phyloP scores from a whole-genome alignment of 2,113 vertebrate species.

The Bombycilla garrulus region DNA sequence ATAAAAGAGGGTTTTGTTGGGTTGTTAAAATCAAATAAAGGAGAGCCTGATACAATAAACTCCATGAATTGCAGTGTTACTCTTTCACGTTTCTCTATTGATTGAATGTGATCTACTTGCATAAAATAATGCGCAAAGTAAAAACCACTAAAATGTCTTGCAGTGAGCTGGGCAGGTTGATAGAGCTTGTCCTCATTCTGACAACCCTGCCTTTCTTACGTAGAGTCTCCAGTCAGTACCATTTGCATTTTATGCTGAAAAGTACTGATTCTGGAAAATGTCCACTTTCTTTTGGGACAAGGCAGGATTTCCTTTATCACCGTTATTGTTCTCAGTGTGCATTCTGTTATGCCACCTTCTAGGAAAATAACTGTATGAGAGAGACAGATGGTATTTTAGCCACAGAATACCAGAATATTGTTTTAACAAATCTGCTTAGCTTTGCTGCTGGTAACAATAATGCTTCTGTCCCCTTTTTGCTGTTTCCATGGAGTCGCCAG shows the following conservation, averaged over 20 bases:
- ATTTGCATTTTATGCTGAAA: not conserved
- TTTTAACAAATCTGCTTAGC: constrained; percentile 27
- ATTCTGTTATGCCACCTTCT: not conserved
- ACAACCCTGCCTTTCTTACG: not conserved
- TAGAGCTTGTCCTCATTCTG: not conserved
- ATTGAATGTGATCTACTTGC: not conserved
- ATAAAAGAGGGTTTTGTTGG: not conserved
- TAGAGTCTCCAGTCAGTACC: not conserved
- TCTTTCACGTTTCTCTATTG: not conserved
- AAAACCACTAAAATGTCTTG: not conserved
- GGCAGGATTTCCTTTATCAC: not conserved
- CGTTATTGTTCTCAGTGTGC: not conserved
- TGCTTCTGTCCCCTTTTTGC: constrained; percentile 41
- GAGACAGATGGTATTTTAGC: constrained; percentile 4
- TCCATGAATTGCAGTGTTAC: not conserved
- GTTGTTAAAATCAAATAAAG: not conserved
- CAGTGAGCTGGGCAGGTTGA: not conserved
- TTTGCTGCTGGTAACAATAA: not conserved
- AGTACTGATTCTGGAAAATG: not conserved
- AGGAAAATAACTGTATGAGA: not conserved
- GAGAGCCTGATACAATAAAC: not conserved
- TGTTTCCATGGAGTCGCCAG: constrained; percentile 59
- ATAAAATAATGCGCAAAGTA: not conserved
- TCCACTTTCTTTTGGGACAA: not conserved
- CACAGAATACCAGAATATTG: constrained; percentile 11